Evolutionary conservation across 2,888 invertebrate species (phyloP).

Genomic region (Hoplodrina blanda): DNA sequence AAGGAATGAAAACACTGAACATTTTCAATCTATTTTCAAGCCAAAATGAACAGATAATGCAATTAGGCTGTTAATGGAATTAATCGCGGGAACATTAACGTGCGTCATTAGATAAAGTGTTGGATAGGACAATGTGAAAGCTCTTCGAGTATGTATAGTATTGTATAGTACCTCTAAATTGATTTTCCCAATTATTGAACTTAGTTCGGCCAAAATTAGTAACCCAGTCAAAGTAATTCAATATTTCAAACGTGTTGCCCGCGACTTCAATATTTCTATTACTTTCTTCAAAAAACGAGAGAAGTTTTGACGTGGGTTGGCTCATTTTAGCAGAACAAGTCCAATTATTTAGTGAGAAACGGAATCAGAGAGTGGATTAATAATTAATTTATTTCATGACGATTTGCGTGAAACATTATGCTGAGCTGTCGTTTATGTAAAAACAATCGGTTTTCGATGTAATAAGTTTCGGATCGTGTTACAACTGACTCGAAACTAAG

Average conservation of each 20-base stretch:
- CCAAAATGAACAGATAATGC: slow-evolving; percentile 60
- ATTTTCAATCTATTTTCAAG: slow-evolving; percentile 55
- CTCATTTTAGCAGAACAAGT: no score
- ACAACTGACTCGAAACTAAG: not conserved
- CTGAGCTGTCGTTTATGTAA: no score
- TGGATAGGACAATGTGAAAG: slow-evolving; percentile 50
- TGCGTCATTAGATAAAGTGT: slow-evolving; percentile 61
- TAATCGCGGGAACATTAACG: slow-evolving; percentile 61
- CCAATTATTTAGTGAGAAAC: slow-evolving; percentile 18
- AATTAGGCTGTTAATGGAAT: slow-evolving; percentile 63
- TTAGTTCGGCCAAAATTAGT: not conserved
- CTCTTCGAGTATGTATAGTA: slow-evolving; percentile 5
- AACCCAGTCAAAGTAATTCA: not conserved
- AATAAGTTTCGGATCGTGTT: not conserved
- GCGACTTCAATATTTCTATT: no score
- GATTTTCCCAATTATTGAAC: slow-evolving; percentile 36
- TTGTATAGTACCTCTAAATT: slow-evolving; percentile 17
- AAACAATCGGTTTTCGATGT: not conserved
- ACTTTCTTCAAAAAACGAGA: no score
- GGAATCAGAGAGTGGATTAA: not conserved
- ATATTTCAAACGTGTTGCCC: not conserved
- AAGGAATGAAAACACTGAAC: slow-evolving; percentile 37
- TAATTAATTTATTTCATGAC: not conserved
- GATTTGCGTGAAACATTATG: not conserved
- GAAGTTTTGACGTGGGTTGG: no score